A percentile compares a stretch with the other conserved stretches of the same genome.
Conservation (phyloP, 2,113 vertebrate genomes). For the Damaliscus lunatus region DNA sequence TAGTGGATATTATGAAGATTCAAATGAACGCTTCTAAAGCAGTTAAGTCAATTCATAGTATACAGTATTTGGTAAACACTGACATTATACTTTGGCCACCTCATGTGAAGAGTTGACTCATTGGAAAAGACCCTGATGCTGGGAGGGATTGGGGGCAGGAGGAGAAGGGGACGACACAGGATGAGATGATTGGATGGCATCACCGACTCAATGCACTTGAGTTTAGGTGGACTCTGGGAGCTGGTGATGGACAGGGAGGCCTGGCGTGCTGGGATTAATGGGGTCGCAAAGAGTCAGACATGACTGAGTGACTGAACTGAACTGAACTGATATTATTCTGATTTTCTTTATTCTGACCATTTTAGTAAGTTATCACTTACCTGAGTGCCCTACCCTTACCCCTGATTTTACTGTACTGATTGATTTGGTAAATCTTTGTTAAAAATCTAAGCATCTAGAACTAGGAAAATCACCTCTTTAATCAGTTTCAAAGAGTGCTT, state of each 20-base stretch:
- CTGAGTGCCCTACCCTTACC: not conserved
- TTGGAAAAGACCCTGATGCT: not conserved
- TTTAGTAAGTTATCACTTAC: not conserved
- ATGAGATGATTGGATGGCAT: not conserved
- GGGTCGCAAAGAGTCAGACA: accelerated
- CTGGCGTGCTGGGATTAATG: not conserved
- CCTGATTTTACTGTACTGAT: not conserved
- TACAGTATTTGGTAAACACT: not conserved
- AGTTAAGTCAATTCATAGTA: not conserved
- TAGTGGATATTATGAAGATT: not conserved
- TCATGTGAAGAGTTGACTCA: not conserved
- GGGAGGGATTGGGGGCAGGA: not conserved
- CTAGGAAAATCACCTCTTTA: not conserved
- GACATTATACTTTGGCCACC: not conserved
- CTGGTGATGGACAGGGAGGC: not conserved
- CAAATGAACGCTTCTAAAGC: not conserved
- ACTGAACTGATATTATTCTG: not conserved
- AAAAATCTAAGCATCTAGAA: not conserved
- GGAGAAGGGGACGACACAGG: not conserved
- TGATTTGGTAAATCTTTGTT: not conserved
- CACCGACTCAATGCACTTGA: accelerated
- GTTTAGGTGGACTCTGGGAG: not conserved
- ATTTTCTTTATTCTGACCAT: not conserved
- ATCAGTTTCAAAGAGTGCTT: not conserved
- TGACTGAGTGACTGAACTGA: not conserved